Percentiles rank a stretch among this genome's conserved stretches.
phyloP scores from a whole-genome alignment of 2,888 invertebrate genomes.

The Xylota segnis region DNA sequence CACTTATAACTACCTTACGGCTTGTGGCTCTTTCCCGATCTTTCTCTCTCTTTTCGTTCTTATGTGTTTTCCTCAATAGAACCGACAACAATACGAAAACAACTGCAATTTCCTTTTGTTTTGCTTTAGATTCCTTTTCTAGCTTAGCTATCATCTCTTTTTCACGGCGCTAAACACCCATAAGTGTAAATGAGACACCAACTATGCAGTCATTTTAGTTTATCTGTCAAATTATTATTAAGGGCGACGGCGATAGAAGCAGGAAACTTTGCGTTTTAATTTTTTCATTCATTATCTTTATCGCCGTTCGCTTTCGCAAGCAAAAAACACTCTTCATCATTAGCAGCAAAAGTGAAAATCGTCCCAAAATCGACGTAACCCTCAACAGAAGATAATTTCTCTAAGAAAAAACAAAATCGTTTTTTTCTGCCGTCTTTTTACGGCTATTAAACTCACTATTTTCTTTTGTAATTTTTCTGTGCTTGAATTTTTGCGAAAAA shows the following conservation, averaged over 20 bases:
- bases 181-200: slow-evolving; percentile 55
- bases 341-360: slow-evolving; percentile 59
- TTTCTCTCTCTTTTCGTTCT: not conserved
- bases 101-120: slow-evolving; percentile 71
- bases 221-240: slow-evolving; percentile 64
- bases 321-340: slow-evolving; percentile 31
- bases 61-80: slow-evolving; percentile 5
- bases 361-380: slow-evolving; percentile 54
- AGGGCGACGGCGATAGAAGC: slow-evolving; percentile 34
- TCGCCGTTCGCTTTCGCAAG: slow-evolving; percentile 61
- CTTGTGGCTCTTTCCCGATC: slow-evolving; percentile 25
- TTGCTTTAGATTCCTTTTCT: slow-evolving; percentile 58
- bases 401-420: slow-evolving; percentile 23
- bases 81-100: slow-evolving; percentile 40
- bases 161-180: not conserved
- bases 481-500: slow-evolving; percentile 16
- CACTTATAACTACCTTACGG: not conserved
- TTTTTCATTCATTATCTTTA: slow-evolving; percentile 63
- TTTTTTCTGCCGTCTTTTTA: slow-evolving; percentile 23
- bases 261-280: slow-evolving; percentile 51
- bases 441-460: slow-evolving; percentile 24
- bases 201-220: slow-evolving; percentile 66
- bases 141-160: slow-evolving; percentile 10
- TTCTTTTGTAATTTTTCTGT: slow-evolving; percentile 31
- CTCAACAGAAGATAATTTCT: slow-evolving; percentile 15